Evolutionary conservation across 2,888 invertebrate genomes (phyloP).

Genomic region (Mellilla xanthometata): DNA sequence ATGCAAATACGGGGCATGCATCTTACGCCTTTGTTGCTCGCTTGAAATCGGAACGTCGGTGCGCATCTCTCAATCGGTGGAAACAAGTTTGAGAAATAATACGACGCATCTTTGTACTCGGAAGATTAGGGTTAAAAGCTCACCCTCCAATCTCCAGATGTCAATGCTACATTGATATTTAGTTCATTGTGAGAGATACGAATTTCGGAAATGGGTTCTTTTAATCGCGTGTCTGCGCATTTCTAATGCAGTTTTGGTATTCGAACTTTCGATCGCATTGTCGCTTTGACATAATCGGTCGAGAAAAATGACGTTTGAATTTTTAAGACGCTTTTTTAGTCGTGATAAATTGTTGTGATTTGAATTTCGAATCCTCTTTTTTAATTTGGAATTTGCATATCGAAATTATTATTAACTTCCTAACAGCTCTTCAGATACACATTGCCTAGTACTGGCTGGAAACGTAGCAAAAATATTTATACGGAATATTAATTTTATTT

Average conservation of each 20-base stretch:
- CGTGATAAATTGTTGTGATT: constrained; percentile 24
- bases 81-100: constrained; percentile 74
- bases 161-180: constrained; percentile 69
- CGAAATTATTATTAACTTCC: background rate
- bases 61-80: constrained; percentile 73
- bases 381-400: constrained; percentile 7
- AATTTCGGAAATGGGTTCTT: constrained; percentile 69
- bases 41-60: constrained; percentile 72
- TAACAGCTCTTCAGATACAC: too few relatives aligned
- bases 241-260: constrained; percentile 46
- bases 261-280: constrained; percentile 40
- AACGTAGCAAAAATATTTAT: constrained; percentile 20
- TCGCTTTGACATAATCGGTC: constrained; percentile 39
- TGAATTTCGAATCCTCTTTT: constrained; percentile 13
- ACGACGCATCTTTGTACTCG: constrained; percentile 58
- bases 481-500: constrained; percentile 23
- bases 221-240: constrained; percentile 57
- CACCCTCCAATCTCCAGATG: constrained; percentile 63
- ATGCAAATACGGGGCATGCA: constrained; percentile 69
- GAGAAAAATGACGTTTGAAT: constrained; percentile 32
- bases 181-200: constrained; percentile 52
- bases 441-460: too few relatives aligned
- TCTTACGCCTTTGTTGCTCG: constrained; percentile 61
- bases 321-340: constrained; percentile 23
- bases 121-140: constrained; percentile 71